These are phyloP conservation scores for Ophion slaviceki DNA, from an alignment of 2,888 invertebrate species.

Conservation along the genomic window DNA sequence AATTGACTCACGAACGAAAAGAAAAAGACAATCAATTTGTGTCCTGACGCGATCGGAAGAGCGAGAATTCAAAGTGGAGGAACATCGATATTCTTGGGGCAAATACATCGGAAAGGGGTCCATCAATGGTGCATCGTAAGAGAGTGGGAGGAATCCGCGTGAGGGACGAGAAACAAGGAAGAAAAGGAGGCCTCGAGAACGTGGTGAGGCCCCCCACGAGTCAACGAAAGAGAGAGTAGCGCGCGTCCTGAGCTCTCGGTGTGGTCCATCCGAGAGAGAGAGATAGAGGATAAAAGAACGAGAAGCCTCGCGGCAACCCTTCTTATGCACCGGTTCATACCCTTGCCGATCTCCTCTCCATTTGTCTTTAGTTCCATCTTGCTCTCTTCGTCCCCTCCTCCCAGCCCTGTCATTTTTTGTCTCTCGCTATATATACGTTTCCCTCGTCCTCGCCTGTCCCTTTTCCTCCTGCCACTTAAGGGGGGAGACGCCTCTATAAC, in stretches of 20 bases:
- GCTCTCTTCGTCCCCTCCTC: slow-evolving; percentile 38
- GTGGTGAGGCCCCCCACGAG: slow-evolving; percentile 79
- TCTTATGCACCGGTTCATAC: slow-evolving; percentile 66
- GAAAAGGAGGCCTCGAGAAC: slow-evolving; percentile 71
- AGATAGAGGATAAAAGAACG: slow-evolving; percentile 21
- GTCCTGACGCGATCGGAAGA: not conserved
- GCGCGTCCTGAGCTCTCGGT: slow-evolving; percentile 74
- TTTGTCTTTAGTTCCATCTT: slow-evolving; percentile 56
- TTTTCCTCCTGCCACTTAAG: slow-evolving; percentile 53
- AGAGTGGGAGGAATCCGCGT: slow-evolving; percentile 59
- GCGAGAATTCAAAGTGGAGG: not conserved
- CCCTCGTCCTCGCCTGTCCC: slow-evolving; percentile 32
- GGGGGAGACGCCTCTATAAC: too few species aligned
- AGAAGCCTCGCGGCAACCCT: slow-evolving; percentile 81
- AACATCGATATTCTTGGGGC: not conserved
- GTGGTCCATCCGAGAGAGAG: slow-evolving; percentile 75
- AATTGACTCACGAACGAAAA: not conserved
- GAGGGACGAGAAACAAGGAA: slow-evolving; percentile 65
- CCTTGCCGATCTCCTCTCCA: slow-evolving; percentile 55
- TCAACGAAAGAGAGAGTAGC: slow-evolving; percentile 62
- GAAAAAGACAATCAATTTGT: not conserved
- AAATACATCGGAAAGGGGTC: not conserved
- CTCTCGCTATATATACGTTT: slow-evolving; percentile 16
- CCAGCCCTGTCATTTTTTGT: slow-evolving; percentile 2
- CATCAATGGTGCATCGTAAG: not conserved